Conservation (phyloP, 1,140 invertebrate species). For the Drosophila persimilis region DNA sequence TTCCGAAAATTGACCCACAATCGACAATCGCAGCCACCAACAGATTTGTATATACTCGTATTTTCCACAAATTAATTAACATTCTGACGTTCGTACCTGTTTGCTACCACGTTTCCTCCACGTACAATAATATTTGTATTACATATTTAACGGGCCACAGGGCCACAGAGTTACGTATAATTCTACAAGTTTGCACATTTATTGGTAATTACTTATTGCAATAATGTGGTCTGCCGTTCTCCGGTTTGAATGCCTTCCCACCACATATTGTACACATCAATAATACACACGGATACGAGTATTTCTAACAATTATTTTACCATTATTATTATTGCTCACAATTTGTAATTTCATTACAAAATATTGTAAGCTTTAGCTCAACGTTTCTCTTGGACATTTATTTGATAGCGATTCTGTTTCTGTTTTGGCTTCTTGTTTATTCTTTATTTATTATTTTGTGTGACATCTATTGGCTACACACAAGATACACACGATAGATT, state of each 20-base stretch:
- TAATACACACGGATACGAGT: constrained; percentile 31
- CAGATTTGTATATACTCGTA: constrained; percentile 14
- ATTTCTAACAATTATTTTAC: constrained; percentile 50
- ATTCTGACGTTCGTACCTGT: not conserved
- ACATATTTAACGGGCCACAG: constrained; percentile 36
- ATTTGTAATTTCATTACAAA: constrained; percentile 46
- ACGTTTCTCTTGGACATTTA: constrained; percentile 57
- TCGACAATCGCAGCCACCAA: constrained; percentile 29
- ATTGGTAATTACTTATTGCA: constrained; percentile 19
- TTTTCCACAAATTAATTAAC: constrained; percentile 47
- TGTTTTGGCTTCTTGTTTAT: constrained; percentile 38
- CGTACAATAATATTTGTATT: constrained; percentile 15
- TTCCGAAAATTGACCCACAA: constrained; percentile 69
- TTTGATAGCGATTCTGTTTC: constrained; percentile 24
- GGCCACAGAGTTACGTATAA: constrained; percentile 30
- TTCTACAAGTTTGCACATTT: constrained; percentile 38
- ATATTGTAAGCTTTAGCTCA: constrained; percentile 37
- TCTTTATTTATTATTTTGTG: too few species aligned
- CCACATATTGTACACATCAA: constrained; percentile 31
- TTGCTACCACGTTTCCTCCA: constrained; percentile 6
- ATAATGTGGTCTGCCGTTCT: constrained; percentile 29
- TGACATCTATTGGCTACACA: constrained; percentile 15
- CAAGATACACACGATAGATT: not conserved
- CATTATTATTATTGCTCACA: constrained; percentile 37
- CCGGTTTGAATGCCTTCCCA: constrained; percentile 20